Conservation (phyloP, 2,888 invertebrate species). For the Allolobophora icterica region DNA sequence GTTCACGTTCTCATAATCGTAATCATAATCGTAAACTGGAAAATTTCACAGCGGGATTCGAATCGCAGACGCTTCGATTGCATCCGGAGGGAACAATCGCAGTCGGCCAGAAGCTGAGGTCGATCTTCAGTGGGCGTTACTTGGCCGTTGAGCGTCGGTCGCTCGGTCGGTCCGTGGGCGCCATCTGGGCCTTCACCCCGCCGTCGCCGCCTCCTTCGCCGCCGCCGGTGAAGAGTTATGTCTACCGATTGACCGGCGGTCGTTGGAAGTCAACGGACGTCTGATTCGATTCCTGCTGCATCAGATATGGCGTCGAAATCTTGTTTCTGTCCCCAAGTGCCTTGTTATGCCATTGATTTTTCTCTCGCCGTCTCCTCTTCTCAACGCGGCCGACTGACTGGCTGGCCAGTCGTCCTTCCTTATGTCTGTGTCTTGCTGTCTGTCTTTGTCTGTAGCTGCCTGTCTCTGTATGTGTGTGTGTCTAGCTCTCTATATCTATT, state of each 20-base stretch:
- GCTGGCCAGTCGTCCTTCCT: too few relatives aligned
- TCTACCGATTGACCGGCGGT: not conserved
- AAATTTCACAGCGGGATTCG: not conserved
- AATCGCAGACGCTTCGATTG: not conserved
- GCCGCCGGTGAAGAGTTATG: not conserved
- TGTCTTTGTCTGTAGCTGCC: too few relatives aligned
- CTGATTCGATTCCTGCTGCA: slow-evolving; percentile 3
- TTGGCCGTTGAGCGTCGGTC: too few relatives aligned
- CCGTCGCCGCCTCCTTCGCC: not conserved
- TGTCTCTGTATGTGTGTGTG: too few relatives aligned
- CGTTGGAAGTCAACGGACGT: slow-evolving; percentile 8
- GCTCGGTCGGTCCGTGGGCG: not conserved
- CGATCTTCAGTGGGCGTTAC: not conserved
- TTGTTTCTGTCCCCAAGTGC: slow-evolving; percentile 11
- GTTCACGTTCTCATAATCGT: not conserved
- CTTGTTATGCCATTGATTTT: slow-evolving; percentile 10
- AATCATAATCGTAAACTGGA: not conserved
- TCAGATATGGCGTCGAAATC: slow-evolving; percentile 11
- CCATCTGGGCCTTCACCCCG: not conserved
- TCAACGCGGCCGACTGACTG: not conserved
- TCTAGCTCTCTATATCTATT: too few relatives aligned
- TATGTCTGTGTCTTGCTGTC: too few relatives aligned
- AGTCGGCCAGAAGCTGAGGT: not conserved
- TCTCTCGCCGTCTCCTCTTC: not conserved
- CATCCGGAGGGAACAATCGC: not conserved